A percentile compares a stretch with the other conserved stretches of the same genome.
phyloP scores from a whole-genome alignment of 2,113 vertebrate genomes.

The Rutilus rutilus region DNA sequence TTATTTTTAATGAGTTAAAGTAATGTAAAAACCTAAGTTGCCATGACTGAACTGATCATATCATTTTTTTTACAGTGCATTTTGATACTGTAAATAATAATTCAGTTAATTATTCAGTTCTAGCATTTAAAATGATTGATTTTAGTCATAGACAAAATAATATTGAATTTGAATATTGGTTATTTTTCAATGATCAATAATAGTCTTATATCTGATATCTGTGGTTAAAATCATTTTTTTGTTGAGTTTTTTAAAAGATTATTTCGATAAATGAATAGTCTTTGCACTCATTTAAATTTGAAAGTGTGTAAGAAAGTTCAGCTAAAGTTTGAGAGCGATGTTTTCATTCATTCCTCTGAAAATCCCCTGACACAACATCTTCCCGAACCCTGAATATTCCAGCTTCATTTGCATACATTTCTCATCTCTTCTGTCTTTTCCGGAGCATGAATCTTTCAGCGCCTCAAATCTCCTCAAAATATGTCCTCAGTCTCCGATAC shows the following conservation, averaged over 20 bases:
- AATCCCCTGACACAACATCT: conserved; percentile 62
- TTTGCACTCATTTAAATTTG: not conserved
- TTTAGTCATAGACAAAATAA: not conserved
- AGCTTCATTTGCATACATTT: conserved; percentile 70
- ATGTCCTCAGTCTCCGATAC: conserved; percentile 60
- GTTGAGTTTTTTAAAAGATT: not conserved
- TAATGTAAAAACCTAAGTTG: too few species aligned
- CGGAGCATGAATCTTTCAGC: conserved; percentile 62
- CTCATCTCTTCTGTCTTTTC: conserved; percentile 65
- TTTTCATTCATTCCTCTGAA: conserved; percentile 67
- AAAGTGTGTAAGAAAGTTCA: conserved; percentile 65
- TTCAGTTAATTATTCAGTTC: not conserved
- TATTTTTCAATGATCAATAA: too few species aligned
- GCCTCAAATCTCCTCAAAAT: conserved; percentile 53
- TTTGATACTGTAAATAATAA: not conserved
- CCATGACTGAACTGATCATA: too few species aligned
- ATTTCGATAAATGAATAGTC: not conserved
- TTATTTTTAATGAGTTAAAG: too few species aligned
- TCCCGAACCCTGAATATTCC: conserved; percentile 74
- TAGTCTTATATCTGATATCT: too few species aligned
- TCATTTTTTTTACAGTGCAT: too few species aligned
- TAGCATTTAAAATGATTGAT: not conserved
- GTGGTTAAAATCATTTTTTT: not conserved
- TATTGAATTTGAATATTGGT: not conserved
- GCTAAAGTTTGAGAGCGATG: conserved; percentile 68